Evolutionary conservation across 2,797 vertebrate genomes (phyloP), one percentile per base, ranked within the genome.

Genomic region (Lerista edwardsae): DNA sequence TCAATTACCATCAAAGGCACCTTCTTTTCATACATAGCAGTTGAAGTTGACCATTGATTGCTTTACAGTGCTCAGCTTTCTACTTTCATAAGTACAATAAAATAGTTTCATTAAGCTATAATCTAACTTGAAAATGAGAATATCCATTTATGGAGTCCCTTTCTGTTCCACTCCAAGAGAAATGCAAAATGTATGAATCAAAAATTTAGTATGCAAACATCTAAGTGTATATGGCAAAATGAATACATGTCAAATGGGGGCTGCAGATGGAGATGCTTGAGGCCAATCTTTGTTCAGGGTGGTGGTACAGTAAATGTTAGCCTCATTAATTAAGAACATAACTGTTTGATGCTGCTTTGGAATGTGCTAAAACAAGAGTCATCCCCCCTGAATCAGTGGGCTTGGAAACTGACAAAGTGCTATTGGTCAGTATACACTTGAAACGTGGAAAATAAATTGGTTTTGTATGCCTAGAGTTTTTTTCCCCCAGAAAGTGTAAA

Each of bases 1-100:
- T 76, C 39, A 74, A 75, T 84, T 39, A 79, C 69, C 76, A 79
- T 3, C 11, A 65, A 84, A 68, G 79, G 88, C 51, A 36, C 72
- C 47, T 39, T 36, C 44, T 92, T 84, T 82, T 88, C 61, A 59
- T 87, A 84, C 82, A 85, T 77, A 88, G 83, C 80, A 91, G 91
- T 92, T 92, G 92, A 89, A 57, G 64, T 88, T 88, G 86, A 59
- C 82, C 88, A 88, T 88, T 88, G 93, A 91, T 86, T 89, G 82
- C 84, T 57, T 79, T 84, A 82, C 86, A 88, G 91, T 91, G 73
- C 89, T 91, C 91, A 90, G 84, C 85, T 91, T 88, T 88, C 84
- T 79, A 76, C 89, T 86, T 91, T 84, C 89, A 86, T 87, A 88
- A 91, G 88, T 89, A 89, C 86, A 88, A 89, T 85, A 87, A 91